Conservation (phyloP, 1,140 invertebrate genomes). For the Tetragnatha versicolor region DNA sequence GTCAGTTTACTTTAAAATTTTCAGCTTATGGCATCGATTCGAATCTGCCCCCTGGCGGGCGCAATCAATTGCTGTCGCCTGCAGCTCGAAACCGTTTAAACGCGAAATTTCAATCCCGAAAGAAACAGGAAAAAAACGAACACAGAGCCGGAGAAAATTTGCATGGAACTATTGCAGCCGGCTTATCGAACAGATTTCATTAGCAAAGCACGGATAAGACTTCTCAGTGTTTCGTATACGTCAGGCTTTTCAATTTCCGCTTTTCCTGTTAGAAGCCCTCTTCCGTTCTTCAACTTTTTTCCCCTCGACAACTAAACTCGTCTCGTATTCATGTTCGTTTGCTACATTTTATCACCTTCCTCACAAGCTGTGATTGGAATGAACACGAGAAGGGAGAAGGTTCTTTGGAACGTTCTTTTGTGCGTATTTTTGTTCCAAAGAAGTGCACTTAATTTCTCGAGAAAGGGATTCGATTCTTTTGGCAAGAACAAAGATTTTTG, state of each 20-base stretch:
- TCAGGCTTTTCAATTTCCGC: constrained; percentile 52
- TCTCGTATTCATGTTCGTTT: neutral
- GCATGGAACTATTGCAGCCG: constrained; percentile 37
- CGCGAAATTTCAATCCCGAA: neutral
- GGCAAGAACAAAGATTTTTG: too few species aligned
- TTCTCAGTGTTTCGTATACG: neutral
- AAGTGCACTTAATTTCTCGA: too few species aligned
- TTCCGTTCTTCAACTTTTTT: constrained; percentile 3
- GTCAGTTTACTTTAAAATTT: too few species aligned
- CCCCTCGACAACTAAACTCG: neutral
- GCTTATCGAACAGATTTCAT: constrained; percentile 42
- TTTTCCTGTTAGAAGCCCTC: constrained; percentile 21
- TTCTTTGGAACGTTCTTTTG: too few species aligned
- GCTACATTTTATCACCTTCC: constrained; percentile 18
- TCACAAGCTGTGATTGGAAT: constrained; percentile 14
- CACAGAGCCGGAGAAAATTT: constrained; percentile 29
- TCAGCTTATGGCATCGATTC: too few species aligned
- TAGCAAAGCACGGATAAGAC: constrained; percentile 27
- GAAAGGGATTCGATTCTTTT: too few species aligned
- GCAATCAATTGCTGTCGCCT: constrained; percentile 10
- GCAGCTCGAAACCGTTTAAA: constrained; percentile 4
- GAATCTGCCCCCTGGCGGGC: too few species aligned
- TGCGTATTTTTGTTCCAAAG: too few species aligned
- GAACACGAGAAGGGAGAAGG: too few species aligned
- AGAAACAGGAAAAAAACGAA: neutral